Base-by-base conservation (phyloP, 2,113 vertebrate genomes). In the Cephalopholis sonnerati region DNA sequence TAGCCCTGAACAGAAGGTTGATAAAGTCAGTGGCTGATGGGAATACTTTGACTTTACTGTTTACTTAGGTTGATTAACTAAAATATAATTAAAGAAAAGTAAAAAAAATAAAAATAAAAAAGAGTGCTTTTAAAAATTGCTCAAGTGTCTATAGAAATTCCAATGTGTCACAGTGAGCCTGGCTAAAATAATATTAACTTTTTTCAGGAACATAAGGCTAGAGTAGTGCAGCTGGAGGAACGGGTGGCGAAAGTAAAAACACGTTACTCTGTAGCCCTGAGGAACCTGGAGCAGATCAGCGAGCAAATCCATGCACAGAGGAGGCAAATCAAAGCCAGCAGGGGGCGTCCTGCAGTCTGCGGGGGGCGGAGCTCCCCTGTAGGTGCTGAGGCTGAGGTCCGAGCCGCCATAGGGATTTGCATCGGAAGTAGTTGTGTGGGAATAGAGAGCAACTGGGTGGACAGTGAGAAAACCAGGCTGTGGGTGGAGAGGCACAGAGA, bases 211-310 rank as follows among this genome's bases (percentile, higher is more conserved):
- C 97, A 98, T 91, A 98, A 98, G 84, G 93, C 95, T 62, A 96
- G 96, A 53, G 97, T 98, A 32, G 95, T 97, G 0, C 88, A 92
- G 17, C 87, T 98, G 91, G 97, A 98, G 89, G 88, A 93, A 44
- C 93, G 89, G 3, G 97, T 97, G 22, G 85, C 95, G 0, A 97
- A 96, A 57, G 97, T 97, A 24, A 98, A 98, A 90, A 97, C 95
- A 0, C 94, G 96, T 1, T 98, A 98, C 63, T 97, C 97, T 0
- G 95, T 97, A 4, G 97, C 97, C 10, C 91, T 98, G 25, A 91
- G 97, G 4, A 98, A 97, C 93, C 93, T 98, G 87, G 97, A 98
- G 70, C 95, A 97, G 92, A 98, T 98, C 94, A 98, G 97, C 0
- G 97, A 98, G 75, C 96, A 98, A 87, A 98, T 98, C 75, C 97